Conservation (phyloP, 2,888 invertebrate genomes). For the Glyphotaelius pellucidus region DNA sequence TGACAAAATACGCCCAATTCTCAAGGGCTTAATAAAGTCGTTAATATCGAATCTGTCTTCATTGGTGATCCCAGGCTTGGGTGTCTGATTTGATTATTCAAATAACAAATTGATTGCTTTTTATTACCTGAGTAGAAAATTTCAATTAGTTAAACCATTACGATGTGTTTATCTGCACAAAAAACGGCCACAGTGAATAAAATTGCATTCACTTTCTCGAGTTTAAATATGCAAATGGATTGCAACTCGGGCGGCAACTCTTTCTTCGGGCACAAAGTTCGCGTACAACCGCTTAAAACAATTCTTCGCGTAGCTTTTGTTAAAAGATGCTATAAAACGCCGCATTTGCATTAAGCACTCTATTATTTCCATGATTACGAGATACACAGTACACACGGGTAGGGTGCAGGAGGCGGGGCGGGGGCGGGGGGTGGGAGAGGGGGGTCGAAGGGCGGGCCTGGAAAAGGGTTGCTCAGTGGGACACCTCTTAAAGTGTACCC, state of each 20-base stretch:
- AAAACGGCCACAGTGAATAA: conserved; percentile 13
- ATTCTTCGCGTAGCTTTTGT: conserved; percentile 58
- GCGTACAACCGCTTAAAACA: conserved; percentile 59
- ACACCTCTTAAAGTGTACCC: not conserved
- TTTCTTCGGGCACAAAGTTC: conserved; percentile 52
- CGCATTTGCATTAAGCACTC: conserved; percentile 64
- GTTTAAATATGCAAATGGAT: conserved; percentile 58
- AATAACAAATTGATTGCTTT: no score
- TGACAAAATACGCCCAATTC: no score
- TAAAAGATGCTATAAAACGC: conserved; percentile 61
- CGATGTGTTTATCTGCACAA: not conserved
- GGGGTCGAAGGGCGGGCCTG: not conserved
- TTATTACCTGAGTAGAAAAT: not conserved
- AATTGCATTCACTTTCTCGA: conserved; percentile 43
- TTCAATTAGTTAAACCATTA: not conserved
- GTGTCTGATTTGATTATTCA: no score
- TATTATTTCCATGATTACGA: conserved; percentile 63
- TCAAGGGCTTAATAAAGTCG: no score
- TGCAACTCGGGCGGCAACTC: conserved; percentile 23
- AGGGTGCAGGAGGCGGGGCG: not conserved
- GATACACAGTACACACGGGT: conserved; percentile 53
- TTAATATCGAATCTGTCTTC: no score
- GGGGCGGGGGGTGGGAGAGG: not conserved
- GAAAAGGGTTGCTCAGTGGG: not conserved
- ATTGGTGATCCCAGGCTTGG: no score